Evolutionary conservation across 2,797 vertebrate genomes (phyloP).

Genomic region (Sarcoramphus papa): DNA sequence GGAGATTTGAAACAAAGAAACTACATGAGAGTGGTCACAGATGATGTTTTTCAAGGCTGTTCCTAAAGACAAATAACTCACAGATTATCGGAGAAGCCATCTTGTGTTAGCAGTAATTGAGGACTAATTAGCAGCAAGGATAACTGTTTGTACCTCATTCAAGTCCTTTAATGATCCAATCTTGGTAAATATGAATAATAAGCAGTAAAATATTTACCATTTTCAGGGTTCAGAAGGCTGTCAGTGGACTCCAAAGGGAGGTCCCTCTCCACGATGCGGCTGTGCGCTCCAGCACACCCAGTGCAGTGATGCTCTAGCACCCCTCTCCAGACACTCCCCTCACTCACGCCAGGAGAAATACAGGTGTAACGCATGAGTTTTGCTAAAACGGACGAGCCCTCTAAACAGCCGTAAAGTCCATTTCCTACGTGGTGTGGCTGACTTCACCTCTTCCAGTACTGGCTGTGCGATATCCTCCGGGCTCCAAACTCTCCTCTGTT

Average conservation of each 20-base stretch:
- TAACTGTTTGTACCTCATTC: neutral
- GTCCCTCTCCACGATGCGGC: neutral
- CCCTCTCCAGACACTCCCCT: neutral
- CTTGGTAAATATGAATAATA: neutral
- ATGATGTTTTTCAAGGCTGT: neutral
- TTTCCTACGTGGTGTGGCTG: neutral
- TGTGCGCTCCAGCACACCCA: neutral
- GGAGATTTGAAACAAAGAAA: neutral
- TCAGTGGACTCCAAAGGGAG: accelerated
- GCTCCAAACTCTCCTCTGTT: neutral
- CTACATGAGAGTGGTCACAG: neutral
- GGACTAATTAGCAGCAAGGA: neutral
- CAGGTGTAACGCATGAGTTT: accelerated
- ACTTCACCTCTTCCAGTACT: neutral
- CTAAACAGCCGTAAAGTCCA: accelerated
- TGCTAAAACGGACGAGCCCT: neutral
- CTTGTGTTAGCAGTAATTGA: neutral
- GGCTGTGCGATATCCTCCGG: accelerated
- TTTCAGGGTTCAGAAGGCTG: neutral
- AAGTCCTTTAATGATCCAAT: neutral
- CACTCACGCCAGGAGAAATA: accelerated
- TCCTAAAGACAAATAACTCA: neutral
- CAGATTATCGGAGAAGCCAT: neutral
- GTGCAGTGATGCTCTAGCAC: accelerated
- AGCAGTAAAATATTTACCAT: neutral